Base-by-base conservation (phyloP, 2,113 vertebrate genomes). In the Mesocricetus auratus region DNA sequence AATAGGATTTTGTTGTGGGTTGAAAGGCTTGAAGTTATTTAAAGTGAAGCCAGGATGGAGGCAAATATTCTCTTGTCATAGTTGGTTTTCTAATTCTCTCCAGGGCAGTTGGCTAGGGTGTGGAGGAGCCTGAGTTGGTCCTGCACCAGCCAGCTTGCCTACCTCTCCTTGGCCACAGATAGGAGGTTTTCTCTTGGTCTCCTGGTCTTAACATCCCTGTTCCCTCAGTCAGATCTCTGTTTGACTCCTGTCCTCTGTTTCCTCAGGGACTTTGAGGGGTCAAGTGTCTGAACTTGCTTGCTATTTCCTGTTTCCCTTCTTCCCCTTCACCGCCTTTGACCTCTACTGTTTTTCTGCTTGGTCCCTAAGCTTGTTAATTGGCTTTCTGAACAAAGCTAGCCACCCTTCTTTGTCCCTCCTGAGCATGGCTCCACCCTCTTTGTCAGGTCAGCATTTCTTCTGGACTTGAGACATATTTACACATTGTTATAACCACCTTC, bases 341-440 rank as follows among this genome's bases (percentile, higher is more conserved):
- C 36, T 31, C 58, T 1, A 7, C 29, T 50, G 3, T n/a, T 93
- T 91, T 29, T 66, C 47, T 47, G 9, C 36, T 21, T 13, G 53
- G 60, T 6, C 7, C 10, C 1, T 36, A 16, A 75, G 21, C 24
- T n/a, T 12, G 21, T 17, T 26, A 11, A 0, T 12, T 31, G 89
- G 60, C 26, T 56, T 86, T 86, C 56, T 58, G 79, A 77, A 58
- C 60, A 66, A 39, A 91, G 21, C 86, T 29, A 24, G 90, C 12
- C n/a, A 60, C 24, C 26, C 33, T 19, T 36, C 56, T n/a, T 8
- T 3, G 26, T 22, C n/a, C 12, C 33, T 4, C 0, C 33, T 39
- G 9, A 33, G 31, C 16, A 1, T 39, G 26, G 1, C 0, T 7
- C 39, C 33, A 4, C 10, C 8, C 2, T 50, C 26, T 13, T 13